phyloP scores from a whole-genome alignment of 2,113 vertebrate species.

The Girardinichthys multiradiatus region DNA sequence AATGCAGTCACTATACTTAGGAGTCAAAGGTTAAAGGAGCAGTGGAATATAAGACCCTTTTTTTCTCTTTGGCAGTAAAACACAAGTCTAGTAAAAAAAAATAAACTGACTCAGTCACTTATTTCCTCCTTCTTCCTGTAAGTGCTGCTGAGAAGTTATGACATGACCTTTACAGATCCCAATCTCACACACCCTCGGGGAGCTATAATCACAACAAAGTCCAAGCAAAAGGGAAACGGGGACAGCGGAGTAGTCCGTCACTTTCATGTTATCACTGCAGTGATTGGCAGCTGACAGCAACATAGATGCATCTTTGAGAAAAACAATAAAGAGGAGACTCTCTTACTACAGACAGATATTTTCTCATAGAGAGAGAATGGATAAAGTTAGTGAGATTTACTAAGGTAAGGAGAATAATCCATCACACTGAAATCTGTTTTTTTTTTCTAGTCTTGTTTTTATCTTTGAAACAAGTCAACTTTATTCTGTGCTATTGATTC shows the following conservation, averaged over 20 bases:
- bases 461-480: neutral
- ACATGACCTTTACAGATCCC: conserved; percentile 4
- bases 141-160: conserved; percentile 17
- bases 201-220: conserved; percentile 48
- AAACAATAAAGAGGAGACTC: conserved; percentile 41
- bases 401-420: conserved; percentile 10
- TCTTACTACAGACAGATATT: conserved; percentile 45
- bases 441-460: conserved; percentile 7
- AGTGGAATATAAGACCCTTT: neutral
- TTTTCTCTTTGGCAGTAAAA: conserved; percentile 45
- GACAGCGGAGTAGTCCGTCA: conserved; percentile 30
- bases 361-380: conserved; percentile 52
- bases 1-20: neutral
- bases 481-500: neutral
- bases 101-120: conserved; percentile 10
- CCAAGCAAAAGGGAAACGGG: conserved; percentile 22
- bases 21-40: conserved; percentile 28
- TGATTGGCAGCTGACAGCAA: conserved; percentile 19
- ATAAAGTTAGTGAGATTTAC: conserved; percentile 61
- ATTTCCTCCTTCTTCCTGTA: conserved; percentile 35
- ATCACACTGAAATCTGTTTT: conserved; percentile 12
- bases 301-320: conserved; percentile 22
- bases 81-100: conserved; percentile 10
- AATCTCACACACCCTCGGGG: conserved; percentile 25
- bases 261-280: conserved; percentile 31